Evolutionary conservation across 1,140 invertebrate genomes (phyloP).

Genomic region (Eurosta solidaginis): DNA sequence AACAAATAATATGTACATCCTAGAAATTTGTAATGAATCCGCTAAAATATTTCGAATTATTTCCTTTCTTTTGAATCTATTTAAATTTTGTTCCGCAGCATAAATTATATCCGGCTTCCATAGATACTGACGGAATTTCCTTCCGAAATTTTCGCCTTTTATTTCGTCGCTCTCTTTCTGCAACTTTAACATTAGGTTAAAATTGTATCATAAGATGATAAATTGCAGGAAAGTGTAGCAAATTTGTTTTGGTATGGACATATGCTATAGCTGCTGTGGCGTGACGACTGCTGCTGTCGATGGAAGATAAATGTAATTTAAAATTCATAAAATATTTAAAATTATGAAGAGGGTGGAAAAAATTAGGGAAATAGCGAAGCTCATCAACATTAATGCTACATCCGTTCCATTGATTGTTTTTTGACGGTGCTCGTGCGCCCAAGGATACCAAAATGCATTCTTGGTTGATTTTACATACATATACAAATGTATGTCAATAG

Average conservation of each 20-base stretch:
- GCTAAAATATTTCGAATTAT: too few relatives aligned
- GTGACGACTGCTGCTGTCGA: constrained; percentile 13
- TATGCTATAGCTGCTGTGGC: constrained; percentile 3
- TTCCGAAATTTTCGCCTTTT: background rate
- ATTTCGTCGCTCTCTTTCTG: background rate
- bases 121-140: background rate
- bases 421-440: too few relatives aligned
- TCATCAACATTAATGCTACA: too few relatives aligned
- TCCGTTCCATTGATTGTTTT: too few relatives aligned
- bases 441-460: too few relatives aligned
- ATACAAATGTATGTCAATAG: background rate
- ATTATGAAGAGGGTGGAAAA: constrained; percentile 9
- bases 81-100: background rate
- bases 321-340: constrained; percentile 26
- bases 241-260: constrained; percentile 2
- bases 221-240: constrained; percentile 8
- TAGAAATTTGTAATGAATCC: background rate
- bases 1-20: background rate
- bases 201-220: background rate
- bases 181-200: background rate
- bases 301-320: constrained; percentile 25
- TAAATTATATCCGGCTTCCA: background rate
- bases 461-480: background rate
- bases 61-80: too few relatives aligned
- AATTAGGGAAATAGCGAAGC: too few relatives aligned